These are phyloP conservation scores for Adelphocoris suturalis DNA, from an alignment of 2,888 invertebrate genomes.

Conservation along the genomic window DNA sequence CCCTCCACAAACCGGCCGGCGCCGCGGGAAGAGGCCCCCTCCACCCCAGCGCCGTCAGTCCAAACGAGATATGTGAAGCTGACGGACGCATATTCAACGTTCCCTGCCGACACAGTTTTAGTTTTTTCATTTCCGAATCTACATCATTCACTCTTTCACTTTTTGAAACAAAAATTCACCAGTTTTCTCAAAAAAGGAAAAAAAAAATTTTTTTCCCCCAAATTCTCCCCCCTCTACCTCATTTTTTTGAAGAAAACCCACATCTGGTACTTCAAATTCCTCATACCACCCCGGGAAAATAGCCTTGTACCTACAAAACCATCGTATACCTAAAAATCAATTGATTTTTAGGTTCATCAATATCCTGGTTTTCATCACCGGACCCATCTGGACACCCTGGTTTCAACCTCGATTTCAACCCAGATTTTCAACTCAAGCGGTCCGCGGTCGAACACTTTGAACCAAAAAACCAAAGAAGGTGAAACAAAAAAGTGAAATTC, in stretches of 20 bases:
- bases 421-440: neutral
- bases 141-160: constrained; percentile 60
- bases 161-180: constrained; percentile 49
- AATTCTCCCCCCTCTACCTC: constrained; percentile 1
- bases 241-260: neutral
- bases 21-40: constrained; percentile 52
- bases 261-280: constrained; percentile 17
- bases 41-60: constrained; percentile 68
- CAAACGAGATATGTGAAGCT: constrained; percentile 71
- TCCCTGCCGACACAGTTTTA: constrained; percentile 71
- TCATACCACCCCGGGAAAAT: neutral
- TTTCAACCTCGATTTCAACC: constrained; percentile 23
- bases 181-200: constrained; percentile 45
- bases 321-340: neutral
- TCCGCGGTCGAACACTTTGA: constrained; percentile 19
- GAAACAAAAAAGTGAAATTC: constrained; percentile 1
- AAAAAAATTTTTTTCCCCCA: constrained; percentile 33
- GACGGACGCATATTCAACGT: constrained; percentile 66
- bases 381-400: constrained; percentile 24
- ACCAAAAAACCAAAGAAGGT: constrained; percentile 27
- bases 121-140: constrained; percentile 72
- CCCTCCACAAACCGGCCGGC: constrained; percentile 26
- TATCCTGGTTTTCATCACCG: neutral
- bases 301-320: neutral
- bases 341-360: neutral